Base-by-base conservation (phyloP, 1,140 invertebrate species). In the Drosophila rufa region DNA sequence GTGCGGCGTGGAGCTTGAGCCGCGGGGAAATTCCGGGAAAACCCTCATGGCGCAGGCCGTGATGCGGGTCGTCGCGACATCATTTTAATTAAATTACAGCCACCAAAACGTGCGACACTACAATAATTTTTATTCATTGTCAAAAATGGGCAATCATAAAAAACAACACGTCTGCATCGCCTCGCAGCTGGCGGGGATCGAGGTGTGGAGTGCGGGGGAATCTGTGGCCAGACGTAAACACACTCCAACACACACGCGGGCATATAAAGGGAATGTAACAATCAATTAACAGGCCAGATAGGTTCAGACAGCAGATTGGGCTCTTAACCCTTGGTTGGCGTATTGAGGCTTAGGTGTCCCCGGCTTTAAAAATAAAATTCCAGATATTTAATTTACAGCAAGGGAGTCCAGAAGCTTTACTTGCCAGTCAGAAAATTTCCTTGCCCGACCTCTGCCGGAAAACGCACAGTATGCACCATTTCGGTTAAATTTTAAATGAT, bases 101-200 rank as follows among this genome's bases (percentile, higher is more conserved):
- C 64, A 78, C 85, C 81, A 90, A 89, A 90, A 89, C 84, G 84
- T 89, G 84, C 80, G 84, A 89, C 84, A 89, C 82, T 76, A 80
- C 82, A 90, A 89, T 89, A 90, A 89, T 89, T 89, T 90, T 80
- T 87, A 89, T 89, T 84, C 84, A 89, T 89, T 89, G 84, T 89
- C 84, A 89, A 84, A 87, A 86, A 77, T 75, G 75, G 85, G 74
- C 58, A 79, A 90, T 65, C 74, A 89, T 90, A 89, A 89, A 87
- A 90, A 90, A 84, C 80, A 70, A 89, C 84, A 89, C 84, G 85
- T 89, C 84, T 89, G 81, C 77, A 64, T 87, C 74, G 81, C 77
- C 60, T 83, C 74, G 55, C 51, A 57, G 67, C 64, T 38, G 64
- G 65, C 17, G 40, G 38, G 48, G 50, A 47, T 45, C 19, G 43